Base-by-base conservation (phyloP, 2,797 vertebrate genomes). In the Vultur gryphus region DNA sequence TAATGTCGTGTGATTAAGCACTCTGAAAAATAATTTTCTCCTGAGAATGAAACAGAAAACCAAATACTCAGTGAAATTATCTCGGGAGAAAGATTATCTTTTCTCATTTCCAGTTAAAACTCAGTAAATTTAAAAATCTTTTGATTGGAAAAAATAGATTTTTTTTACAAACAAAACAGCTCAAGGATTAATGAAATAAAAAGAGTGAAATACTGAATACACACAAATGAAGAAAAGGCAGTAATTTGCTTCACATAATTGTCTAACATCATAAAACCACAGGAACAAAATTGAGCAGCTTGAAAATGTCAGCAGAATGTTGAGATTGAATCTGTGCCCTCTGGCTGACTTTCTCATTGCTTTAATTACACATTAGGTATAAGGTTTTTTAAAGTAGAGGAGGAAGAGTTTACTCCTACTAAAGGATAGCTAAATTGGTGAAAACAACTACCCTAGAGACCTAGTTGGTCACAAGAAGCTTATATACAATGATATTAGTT, bases 281-380 rank as follows among this genome's bases (percentile, higher is more conserved):
- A 89, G 94, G 90, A 93, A 61, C 52, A 97, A 95, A 95, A 95
- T 7, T 85, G 86, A 95, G 81, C 88, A 95, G 91, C 94, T 89
- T 95, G 96, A 89, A 97, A 97, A 90, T 93, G 75, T 96, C 95
- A 95, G 41, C 84, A 80, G 88, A 95, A 87, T 92, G 67, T 81
- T 89, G 88, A 94, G 94, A 89, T 64, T 89, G 77, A 95, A 85
- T 94, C 84, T 89, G 55, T 97, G 93, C 81, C 95, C 88, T 94
- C 81, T 96, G 93, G 94, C 95, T 95, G 93, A 71, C 90, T 92
- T 91, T 69, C 64, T 95, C 29, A 33, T 94, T 94, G 71, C 81
- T 90, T 88, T 96, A 93, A 93, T 96, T 94, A 87, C 59, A 58
- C 41, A 61, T 82, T 65, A 80, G 73, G 31, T 79, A 35, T 43